phyloP scores from a whole-genome alignment of 2,888 invertebrate species.

The Caenorhabditis sp. region DNA sequence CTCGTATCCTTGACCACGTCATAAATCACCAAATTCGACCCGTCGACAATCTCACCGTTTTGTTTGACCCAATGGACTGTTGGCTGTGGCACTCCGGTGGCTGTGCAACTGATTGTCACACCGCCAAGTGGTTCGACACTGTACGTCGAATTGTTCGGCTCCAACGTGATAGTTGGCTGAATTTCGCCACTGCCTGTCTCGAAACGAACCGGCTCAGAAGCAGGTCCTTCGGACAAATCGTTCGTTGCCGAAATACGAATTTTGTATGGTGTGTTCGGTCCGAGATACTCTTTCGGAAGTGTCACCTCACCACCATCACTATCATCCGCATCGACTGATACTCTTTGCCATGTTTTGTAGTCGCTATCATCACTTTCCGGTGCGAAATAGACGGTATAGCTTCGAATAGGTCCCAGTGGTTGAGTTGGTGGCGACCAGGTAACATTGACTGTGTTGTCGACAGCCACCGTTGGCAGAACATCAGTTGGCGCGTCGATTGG shows the following conservation, averaged over 20 bases:
- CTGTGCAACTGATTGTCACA: slow-evolving; percentile 58
- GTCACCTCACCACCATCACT: slow-evolving; percentile 51
- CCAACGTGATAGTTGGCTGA: slow-evolving; percentile 60
- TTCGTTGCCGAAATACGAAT: slow-evolving; percentile 66
- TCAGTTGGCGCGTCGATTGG: slow-evolving; percentile 68
- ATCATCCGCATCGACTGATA: slow-evolving; percentile 49
- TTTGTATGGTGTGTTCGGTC: slow-evolving; percentile 60
- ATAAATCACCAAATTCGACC: slow-evolving; percentile 32
- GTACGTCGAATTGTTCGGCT: slow-evolving; percentile 53
- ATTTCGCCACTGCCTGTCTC: slow-evolving; percentile 68
- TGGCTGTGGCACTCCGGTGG: slow-evolving; percentile 65
- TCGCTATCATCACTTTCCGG: slow-evolving; percentile 60
- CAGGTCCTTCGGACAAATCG: slow-evolving; percentile 68
- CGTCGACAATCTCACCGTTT: slow-evolving; percentile 56
- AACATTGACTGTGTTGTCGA: slow-evolving; percentile 65
- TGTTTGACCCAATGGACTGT: slow-evolving; percentile 63
- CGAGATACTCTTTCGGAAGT: slow-evolving; percentile 60
- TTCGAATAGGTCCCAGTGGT: slow-evolving; percentile 63
- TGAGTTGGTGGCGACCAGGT: slow-evolving; percentile 63
- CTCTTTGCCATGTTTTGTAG: slow-evolving; percentile 64
- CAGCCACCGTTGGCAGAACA: slow-evolving; percentile 56
- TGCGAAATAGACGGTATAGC: slow-evolving; percentile 65
- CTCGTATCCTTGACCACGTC: slow-evolving; percentile 57
- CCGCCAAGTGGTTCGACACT: slow-evolving; percentile 58
- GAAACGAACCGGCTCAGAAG: slow-evolving; percentile 59